A percentile compares a stretch with the other conserved stretches of the same genome.
Evolutionary conservation across 2,888 invertebrate species (phyloP).

Genomic region (Tetragonula carbonaria): DNA sequence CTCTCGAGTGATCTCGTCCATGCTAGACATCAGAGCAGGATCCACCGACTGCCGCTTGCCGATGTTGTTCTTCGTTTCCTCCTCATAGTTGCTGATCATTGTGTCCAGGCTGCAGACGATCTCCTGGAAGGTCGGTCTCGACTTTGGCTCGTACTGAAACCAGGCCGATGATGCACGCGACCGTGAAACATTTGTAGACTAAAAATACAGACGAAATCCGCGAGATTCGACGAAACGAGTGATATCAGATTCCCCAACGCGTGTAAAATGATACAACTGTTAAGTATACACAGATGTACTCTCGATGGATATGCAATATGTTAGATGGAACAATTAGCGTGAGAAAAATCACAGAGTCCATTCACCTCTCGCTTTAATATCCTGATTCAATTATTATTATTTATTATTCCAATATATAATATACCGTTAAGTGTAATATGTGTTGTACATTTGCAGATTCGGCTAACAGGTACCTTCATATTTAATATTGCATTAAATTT

Average conservation of each 20-base stretch:
- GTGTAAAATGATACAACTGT: neutral
- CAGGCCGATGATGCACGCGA: neutral
- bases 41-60: constrained; percentile 78
- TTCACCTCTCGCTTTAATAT: too few relatives aligned
- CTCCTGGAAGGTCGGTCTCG: constrained; percentile 94
- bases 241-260: neutral
- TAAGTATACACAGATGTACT: neutral
- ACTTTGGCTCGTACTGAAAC: constrained; percentile 93
- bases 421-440: too few relatives aligned
- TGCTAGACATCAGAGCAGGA: constrained; percentile 78
- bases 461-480: too few relatives aligned
- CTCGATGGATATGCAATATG: accelerated
- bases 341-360: neutral
- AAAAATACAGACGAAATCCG: neutral
- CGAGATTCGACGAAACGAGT: neutral
- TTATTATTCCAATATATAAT: too few relatives aligned
- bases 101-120: constrained; percentile 87
- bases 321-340: neutral
- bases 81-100: constrained; percentile 84
- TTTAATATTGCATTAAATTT: too few relatives aligned
- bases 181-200: neutral
- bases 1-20: constrained; percentile 78
- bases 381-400: too few relatives aligned
- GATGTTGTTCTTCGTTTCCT: constrained; percentile 72
- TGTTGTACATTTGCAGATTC: too few relatives aligned